A percentile compares a stretch with the other conserved stretches of the same genome.
Conservation (phyloP, 2,888 invertebrate genomes). For the Idaea dimidiata region DNA sequence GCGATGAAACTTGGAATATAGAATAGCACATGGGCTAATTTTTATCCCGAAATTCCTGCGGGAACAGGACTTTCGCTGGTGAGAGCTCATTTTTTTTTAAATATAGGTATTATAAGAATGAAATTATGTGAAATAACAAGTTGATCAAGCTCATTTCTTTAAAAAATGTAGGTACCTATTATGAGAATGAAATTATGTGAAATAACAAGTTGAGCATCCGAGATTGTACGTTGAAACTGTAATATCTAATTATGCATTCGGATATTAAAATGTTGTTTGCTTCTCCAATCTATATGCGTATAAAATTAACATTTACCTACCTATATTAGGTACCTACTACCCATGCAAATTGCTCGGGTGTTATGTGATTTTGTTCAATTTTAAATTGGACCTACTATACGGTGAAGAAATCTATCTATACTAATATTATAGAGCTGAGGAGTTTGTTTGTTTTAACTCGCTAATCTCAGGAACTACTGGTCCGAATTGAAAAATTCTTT, state of each 20-base stretch:
- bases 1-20: too few relatives aligned
- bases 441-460: too few relatives aligned
- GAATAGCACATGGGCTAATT: too few relatives aligned
- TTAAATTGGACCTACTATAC: background rate
- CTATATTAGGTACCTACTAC: background rate
- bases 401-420: background rate
- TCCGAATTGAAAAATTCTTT: too few relatives aligned
- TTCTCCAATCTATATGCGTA: background rate
- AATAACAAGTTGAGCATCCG: background rate
- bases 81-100: background rate
- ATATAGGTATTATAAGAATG: background rate
- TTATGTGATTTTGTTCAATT: background rate
- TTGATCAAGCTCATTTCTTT: background rate
- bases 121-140: background rate
- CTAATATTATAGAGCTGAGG: too few relatives aligned
- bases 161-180: background rate
- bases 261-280: slow-evolving; percentile 1
- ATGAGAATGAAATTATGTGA: background rate
- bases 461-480: too few relatives aligned
- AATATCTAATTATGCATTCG: background rate
- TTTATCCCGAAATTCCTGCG: too few relatives aligned
- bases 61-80: too few relatives aligned
- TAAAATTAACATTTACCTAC: slow-evolving; percentile 1
- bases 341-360: background rate
- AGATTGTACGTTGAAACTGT: background rate